Conservation (phyloP, 2,797 vertebrate genomes). For the Epinephelus malabaricus region DNA sequence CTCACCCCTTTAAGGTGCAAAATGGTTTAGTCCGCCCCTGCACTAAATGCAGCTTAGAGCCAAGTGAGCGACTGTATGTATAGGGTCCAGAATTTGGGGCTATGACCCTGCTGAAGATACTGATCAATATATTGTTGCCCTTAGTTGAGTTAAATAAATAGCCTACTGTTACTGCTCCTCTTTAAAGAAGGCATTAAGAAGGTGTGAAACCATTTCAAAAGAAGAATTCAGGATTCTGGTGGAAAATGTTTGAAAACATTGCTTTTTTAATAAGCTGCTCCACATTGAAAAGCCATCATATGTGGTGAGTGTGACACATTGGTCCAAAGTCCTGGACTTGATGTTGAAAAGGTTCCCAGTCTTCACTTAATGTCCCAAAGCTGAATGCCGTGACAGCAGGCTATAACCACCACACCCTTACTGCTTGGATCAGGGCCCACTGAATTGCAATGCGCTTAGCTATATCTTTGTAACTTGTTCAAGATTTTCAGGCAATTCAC, state of each 20-base stretch:
- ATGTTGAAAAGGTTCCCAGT: conserved; percentile 53
- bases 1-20: no score
- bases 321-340: conserved; percentile 32
- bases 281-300: conserved; percentile 52
- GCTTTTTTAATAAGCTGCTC: conserved; percentile 15
- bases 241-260: conserved; percentile 8
- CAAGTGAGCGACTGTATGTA: no score
- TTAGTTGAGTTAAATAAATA: background rate
- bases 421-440: conserved; percentile 26
- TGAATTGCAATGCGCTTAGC: background rate
- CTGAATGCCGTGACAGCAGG: conserved; percentile 44
- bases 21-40: no score
- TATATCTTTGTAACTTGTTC: background rate
- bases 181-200: background rate
- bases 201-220: background rate
- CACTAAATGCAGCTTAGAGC: no score
- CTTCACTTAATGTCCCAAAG: conserved; percentile 53
- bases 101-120: background rate
- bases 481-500: background rate
- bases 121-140: background rate
- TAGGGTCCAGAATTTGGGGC: no score
- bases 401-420: conserved; percentile 56
- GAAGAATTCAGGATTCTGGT: background rate
- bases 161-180: background rate
- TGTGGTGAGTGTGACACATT: conserved; percentile 34